Evolutionary conservation across 30 jellyfish, hydroid and myxozoan species (phyloP), one percentile per base, ranked within the genome.

Genomic region (Catostylus mosaicus): DNA sequence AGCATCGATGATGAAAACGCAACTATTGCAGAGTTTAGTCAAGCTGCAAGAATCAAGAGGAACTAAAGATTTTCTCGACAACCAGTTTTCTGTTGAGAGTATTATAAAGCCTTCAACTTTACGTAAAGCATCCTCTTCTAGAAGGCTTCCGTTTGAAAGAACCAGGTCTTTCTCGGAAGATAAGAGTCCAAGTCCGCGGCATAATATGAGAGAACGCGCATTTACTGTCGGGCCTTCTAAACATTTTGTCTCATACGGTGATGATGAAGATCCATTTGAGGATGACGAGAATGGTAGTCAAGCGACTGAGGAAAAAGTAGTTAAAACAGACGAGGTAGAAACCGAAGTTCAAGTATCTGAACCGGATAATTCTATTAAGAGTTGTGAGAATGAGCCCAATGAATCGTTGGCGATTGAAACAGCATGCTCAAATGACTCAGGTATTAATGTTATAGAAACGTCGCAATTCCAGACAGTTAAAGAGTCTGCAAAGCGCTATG

Each of bases 11-110:
- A 86, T 65, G 72, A 86, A 77, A 46, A 67, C 26, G 33, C 51
- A 78, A 31, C 67, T 86, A 24, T 78, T 86, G 70, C 81, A 74
- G 45, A 86, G 96, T 36, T 75, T 86, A 29, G 96, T 50, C 9
- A 63, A 70, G n/a, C 75, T 83, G 47, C 90, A 86, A 31, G 90
- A 48, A 27, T 22, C 30, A 29, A 48, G 88, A 45, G 82, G 52
- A 30, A 75, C 89, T 0, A 56, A 61, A 38, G 52, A 61, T 38
- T 35, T 23, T 8, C 43, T 67, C 3, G 96, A 86, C 38, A 62
- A 67, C 29, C 52, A 86, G 60, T 86, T 75, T 69, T 65, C 90
- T n/a, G 85, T 86, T 34, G 96, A 86, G 46, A 86, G 90, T 31
- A 86, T 77, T 20, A 65, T 86, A 52, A 86, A 63, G 75, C 90